Percentiles rank a stretch among this genome's conserved stretches.
phyloP scores from a whole-genome alignment of 2,797 vertebrate genomes.

The Sebastiscus albofasciatus region DNA sequence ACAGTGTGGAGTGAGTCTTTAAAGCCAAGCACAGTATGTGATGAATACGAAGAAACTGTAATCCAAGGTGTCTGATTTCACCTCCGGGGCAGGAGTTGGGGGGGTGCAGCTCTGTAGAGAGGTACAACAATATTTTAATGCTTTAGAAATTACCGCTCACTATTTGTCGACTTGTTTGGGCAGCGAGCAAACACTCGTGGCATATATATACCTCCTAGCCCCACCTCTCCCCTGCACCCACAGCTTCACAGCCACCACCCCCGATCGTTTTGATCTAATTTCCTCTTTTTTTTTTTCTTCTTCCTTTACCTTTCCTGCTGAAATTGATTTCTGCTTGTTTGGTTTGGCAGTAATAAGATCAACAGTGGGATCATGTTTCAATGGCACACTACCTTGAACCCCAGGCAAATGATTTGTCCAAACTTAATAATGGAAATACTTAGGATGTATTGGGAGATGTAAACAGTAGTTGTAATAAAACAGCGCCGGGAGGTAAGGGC shows the following conservation, averaged over 20 bases:
- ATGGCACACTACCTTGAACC: slow-evolving; percentile 96
- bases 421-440: slow-evolving; percentile 98
- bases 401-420: slow-evolving; percentile 99
- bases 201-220: slow-evolving; percentile 63
- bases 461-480: slow-evolving; percentile 99
- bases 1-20: slow-evolving; percentile 63
- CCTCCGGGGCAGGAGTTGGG: slow-evolving; percentile 59
- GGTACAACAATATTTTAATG: slow-evolving; percentile 68
- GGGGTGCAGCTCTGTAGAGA: slow-evolving; percentile 31
- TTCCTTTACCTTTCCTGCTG: slow-evolving; percentile 83
- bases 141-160: slow-evolving; percentile 64
- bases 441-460: slow-evolving; percentile 98
- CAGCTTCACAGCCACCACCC: slow-evolving; percentile 72
- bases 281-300: slow-evolving; percentile 75
- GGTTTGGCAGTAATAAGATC: slow-evolving; percentile 95
- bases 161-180: slow-evolving; percentile 74
- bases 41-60: slow-evolving; percentile 66
- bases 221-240: slow-evolving; percentile 63
- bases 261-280: slow-evolving; percentile 85
- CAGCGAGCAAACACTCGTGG: slow-evolving; percentile 56
- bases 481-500: slow-evolving; percentile 91
- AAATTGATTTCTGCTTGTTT: slow-evolving; percentile 95
- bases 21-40: slow-evolving; percentile 62
- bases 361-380: slow-evolving; percentile 95
- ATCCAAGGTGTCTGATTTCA: slow-evolving; percentile 75